Conservation (phyloP, 1,140 invertebrate genomes). For the Drosophila malerkotliana region DNA sequence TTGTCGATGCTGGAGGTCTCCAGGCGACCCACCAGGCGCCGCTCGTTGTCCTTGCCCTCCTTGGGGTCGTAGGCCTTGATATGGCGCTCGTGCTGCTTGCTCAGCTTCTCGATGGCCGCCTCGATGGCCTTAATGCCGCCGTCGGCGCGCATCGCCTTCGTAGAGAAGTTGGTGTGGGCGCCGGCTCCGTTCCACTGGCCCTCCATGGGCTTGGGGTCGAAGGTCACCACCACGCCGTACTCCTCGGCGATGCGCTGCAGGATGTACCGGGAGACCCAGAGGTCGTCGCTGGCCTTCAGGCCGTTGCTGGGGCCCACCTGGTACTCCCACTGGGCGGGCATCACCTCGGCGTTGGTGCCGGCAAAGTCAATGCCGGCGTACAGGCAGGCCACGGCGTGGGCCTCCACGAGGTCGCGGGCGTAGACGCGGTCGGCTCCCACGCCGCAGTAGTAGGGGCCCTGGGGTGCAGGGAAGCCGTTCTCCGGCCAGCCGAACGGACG, state of each 20-base stretch:
- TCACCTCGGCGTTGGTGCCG: conserved; percentile 97
- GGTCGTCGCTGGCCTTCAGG: conserved; percentile 92
- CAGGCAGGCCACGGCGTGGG: conserved; percentile 91
- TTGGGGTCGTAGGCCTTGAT: conserved; percentile 96
- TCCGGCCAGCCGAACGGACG: conserved; percentile 96
- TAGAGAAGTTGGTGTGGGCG: conserved; percentile 92
- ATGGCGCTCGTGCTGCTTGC: conserved; percentile 92
- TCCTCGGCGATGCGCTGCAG: conserved; percentile 95
- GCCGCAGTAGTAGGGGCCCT: conserved; percentile 97
- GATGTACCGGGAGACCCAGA: conserved; percentile 92
- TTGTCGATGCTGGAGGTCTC: conserved; percentile 94
- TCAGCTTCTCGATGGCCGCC: conserved; percentile 91
- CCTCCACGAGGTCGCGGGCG: conserved; percentile 96
- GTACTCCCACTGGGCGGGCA: conserved; percentile 90
- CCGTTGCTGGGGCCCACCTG: conserved; percentile 91
- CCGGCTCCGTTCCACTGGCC: conserved; percentile 97
- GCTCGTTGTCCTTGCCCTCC: conserved; percentile 92
- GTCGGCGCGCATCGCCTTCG: conserved; percentile 91
- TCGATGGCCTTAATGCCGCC: conserved; percentile 91
- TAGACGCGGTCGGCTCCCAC: conserved; percentile 97
- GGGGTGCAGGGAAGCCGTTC: conserved; percentile 95
- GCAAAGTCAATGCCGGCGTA: conserved; percentile 95
- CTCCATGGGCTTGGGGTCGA: conserved; percentile 94
- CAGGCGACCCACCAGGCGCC: conserved; percentile 90
- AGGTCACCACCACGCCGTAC: conserved; percentile 91